Percentiles rank a stretch among this genome's conserved stretches.
phyloP scores from a whole-genome alignment of 2,113 vertebrate species.

The Salvelinus alpinus region DNA sequence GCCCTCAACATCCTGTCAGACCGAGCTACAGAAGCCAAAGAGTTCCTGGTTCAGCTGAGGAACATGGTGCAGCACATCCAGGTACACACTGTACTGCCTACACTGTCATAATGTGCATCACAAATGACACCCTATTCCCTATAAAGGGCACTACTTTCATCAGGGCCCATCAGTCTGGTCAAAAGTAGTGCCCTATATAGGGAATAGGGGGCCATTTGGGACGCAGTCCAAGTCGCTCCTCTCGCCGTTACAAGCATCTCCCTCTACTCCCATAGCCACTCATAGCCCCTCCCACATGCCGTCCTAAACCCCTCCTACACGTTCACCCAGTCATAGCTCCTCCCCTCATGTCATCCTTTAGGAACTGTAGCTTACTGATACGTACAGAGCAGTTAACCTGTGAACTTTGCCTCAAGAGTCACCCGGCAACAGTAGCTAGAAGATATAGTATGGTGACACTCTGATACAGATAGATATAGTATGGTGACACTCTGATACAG shows the following conservation, averaged over 20 bases:
- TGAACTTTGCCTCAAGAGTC: neutral
- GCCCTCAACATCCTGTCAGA: slow-evolving; percentile 93
- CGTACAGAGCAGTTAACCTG: neutral
- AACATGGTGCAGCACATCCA: slow-evolving; percentile 98
- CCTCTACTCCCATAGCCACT: neutral
- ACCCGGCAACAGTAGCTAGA: neutral
- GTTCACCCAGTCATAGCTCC: neutral
- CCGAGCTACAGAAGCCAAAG: slow-evolving; percentile 95
- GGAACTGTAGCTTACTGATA: neutral
- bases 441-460: too few relatives aligned
- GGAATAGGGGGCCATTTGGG: too few relatives aligned
- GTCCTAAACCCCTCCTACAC: neutral
- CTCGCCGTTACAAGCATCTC: neutral
- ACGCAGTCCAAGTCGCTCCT: too few relatives aligned
- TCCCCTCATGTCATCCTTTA: neutral
- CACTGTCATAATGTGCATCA: neutral
- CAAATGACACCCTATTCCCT: neutral
- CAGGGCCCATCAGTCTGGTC: too few relatives aligned
- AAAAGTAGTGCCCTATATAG: too few relatives aligned
- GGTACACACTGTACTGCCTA: slow-evolving; percentile 67
- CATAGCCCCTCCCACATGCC: too few relatives aligned
- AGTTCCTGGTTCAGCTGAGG: slow-evolving; percentile 93
- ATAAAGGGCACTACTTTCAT: too few relatives aligned
- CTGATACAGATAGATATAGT: too few relatives aligned
- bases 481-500: too few relatives aligned